Evolutionary conservation across 2,113 vertebrate species (phyloP).

Genomic region (Gobius niger): DNA sequence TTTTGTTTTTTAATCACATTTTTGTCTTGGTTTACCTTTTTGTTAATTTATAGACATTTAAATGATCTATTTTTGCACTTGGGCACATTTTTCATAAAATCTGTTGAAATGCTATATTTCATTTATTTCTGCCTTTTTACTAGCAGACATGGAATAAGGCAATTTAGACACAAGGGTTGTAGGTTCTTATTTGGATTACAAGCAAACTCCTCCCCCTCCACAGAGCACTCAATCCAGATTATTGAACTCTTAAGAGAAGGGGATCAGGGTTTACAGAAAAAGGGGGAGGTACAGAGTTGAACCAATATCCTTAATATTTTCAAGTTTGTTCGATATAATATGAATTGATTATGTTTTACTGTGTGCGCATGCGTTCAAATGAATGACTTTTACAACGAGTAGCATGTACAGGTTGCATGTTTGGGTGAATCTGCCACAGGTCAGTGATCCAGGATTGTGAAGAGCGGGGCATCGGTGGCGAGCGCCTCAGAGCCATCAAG

Average conservation of each 20-base stretch:
- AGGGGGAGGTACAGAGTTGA: constrained; percentile 24
- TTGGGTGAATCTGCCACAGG: constrained; percentile 11
- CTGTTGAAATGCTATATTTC: neutral
- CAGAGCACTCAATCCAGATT: constrained; percentile 59
- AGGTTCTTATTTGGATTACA: constrained; percentile 45
- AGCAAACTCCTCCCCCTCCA: constrained; percentile 23
- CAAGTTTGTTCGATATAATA: no score
- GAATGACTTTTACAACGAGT: no score
- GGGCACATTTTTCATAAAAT: no score
- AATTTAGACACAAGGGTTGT: constrained; percentile 11
- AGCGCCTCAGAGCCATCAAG: constrained; percentile 48
- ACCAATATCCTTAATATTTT: neutral
- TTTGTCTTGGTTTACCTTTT: no score
- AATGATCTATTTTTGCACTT: no score
- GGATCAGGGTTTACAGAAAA: constrained; percentile 59
- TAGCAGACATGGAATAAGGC: neutral
- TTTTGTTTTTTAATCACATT: no score
- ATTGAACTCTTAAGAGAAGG: constrained; percentile 43
- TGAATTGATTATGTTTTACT: no score
- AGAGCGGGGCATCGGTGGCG: constrained; percentile 37
- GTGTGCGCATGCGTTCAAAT: no score
- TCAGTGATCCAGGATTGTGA: constrained; percentile 37
- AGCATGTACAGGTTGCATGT: neutral
- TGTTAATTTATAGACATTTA: no score
- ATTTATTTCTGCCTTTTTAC: neutral